A percentile compares a stretch with the other conserved stretches of the same genome.
Evolutionary conservation across 2,888 invertebrate genomes (phyloP).

Genomic region (Patella depressa): DNA sequence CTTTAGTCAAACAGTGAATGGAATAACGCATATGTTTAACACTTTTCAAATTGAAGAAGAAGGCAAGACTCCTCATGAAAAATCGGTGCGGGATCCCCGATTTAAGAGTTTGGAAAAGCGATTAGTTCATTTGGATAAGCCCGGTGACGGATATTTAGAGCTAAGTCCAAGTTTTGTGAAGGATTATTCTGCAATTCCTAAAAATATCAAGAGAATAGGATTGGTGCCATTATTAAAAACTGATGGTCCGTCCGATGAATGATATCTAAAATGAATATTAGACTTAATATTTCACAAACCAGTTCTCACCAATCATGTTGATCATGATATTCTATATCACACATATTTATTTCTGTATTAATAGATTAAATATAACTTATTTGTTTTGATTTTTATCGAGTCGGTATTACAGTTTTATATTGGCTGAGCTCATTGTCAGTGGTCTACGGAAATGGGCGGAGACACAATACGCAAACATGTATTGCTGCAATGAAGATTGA

Average conservation of each 20-base stretch:
- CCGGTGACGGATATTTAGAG: conserved; percentile 53
- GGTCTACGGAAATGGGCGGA: too few relatives aligned
- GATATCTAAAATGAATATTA: too few relatives aligned
- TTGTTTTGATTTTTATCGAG: too few relatives aligned
- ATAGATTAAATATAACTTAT: too few relatives aligned
- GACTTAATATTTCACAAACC: too few relatives aligned
- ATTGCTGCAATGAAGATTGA: too few relatives aligned
- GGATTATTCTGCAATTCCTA: background rate
- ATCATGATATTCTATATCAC: too few relatives aligned
- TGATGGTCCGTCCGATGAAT: background rate
- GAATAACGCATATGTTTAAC: conserved; percentile 41
- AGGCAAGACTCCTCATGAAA: background rate
- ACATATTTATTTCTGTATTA: too few relatives aligned
- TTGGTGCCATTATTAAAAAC: background rate
- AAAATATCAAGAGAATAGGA: background rate
- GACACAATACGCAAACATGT: too few relatives aligned
- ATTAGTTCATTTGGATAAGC: conserved; percentile 42
- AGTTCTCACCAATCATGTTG: too few relatives aligned
- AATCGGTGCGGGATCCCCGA: conserved; percentile 43
- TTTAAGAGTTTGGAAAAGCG: conserved; percentile 48
- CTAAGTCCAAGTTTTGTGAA: conserved; percentile 51
- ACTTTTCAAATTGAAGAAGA: conserved; percentile 25
- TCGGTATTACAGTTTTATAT: too few relatives aligned
- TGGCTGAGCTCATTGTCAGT: too few relatives aligned
- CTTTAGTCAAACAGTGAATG: conserved; percentile 44